phyloP scores from a whole-genome alignment of 2,113 vertebrate genomes.

The Lamprotornis superbus region DNA sequence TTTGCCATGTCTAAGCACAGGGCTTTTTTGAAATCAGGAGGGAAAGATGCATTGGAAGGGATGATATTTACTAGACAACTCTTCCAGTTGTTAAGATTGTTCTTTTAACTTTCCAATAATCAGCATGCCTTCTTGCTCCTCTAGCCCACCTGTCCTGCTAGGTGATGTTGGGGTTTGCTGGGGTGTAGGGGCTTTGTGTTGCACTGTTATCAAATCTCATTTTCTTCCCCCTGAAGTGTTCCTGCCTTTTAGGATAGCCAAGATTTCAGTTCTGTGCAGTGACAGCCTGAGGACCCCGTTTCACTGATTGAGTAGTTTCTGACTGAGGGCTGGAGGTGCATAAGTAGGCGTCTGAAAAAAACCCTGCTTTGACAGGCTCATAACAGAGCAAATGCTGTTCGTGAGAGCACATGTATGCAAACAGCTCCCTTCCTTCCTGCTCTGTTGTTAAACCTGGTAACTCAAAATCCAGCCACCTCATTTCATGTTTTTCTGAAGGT shows the following conservation, averaged over 20 bases:
- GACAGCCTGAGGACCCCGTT: neutral
- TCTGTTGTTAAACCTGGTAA: neutral
- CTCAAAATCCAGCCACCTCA: neutral
- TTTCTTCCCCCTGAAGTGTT: neutral
- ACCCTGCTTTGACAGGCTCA: neutral
- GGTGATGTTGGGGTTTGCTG: neutral
- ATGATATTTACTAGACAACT: neutral
- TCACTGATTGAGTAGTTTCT: neutral
- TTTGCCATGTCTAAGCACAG: neutral
- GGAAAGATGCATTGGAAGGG: neutral
- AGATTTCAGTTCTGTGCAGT: neutral
- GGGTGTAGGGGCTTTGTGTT: neutral
- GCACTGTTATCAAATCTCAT: neutral
- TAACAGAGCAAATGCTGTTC: neutral
- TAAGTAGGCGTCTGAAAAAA: neutral
- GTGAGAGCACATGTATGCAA: neutral
- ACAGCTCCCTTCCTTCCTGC: neutral
- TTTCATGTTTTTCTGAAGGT: neutral
- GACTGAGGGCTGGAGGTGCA: neutral
- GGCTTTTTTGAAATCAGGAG: neutral
- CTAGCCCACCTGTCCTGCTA: neutral
- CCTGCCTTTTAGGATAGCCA: neutral
- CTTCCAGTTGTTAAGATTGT: neutral
- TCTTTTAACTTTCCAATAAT: neutral
- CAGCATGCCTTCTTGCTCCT: neutral